phyloP scores from a whole-genome alignment of 30 jellyfish, hydroid and myxozoan species.

The Aurelia aurita complex sp. Pacific region DNA sequence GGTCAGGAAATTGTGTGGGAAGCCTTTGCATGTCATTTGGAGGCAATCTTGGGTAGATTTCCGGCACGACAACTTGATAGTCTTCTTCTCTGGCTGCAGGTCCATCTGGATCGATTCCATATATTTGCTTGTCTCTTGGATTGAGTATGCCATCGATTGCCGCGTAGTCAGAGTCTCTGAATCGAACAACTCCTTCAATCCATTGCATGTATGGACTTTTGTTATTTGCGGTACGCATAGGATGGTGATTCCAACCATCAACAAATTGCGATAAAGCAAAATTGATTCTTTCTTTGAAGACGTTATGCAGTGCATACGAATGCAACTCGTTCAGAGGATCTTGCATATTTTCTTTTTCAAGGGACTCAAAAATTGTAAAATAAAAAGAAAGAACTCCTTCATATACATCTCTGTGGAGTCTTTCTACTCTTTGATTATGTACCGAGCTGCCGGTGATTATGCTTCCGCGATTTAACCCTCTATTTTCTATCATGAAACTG shows the following conservation, averaged over 20 bases:
- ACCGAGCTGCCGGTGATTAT: slow-evolving; percentile 30
- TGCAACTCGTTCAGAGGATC: slow-evolving; percentile 22
- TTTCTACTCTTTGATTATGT: not conserved
- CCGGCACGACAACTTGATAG: slow-evolving; percentile 18
- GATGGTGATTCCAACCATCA: too few species aligned
- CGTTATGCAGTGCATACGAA: slow-evolving; percentile 1
- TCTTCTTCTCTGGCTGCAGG: slow-evolving; percentile 10
- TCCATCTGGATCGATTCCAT: slow-evolving; percentile 1
- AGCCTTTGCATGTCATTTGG: not conserved
- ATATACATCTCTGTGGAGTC: slow-evolving; percentile 24
- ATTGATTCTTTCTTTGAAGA: slow-evolving; percentile 3
- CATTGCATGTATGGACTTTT: slow-evolving; percentile 1
- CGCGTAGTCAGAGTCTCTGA: not conserved
- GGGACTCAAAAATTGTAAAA: not conserved
- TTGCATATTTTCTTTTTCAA: too few species aligned
- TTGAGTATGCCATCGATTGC: not conserved
- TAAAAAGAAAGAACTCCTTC: slow-evolving; percentile 29
- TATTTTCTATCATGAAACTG: not conserved
- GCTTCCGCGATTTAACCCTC: slow-evolving; percentile 18
- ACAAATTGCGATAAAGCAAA: slow-evolving; percentile 8
- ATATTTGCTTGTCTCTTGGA: not conserved
- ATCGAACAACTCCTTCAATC: slow-evolving; percentile 15
- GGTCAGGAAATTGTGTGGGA: slow-evolving; percentile 1
- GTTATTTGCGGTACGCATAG: too few species aligned
- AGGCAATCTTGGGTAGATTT: not conserved